phyloP scores from a whole-genome alignment of 53 echinoderm and acorn worm species.

The Zoroaster sp. region DNA sequence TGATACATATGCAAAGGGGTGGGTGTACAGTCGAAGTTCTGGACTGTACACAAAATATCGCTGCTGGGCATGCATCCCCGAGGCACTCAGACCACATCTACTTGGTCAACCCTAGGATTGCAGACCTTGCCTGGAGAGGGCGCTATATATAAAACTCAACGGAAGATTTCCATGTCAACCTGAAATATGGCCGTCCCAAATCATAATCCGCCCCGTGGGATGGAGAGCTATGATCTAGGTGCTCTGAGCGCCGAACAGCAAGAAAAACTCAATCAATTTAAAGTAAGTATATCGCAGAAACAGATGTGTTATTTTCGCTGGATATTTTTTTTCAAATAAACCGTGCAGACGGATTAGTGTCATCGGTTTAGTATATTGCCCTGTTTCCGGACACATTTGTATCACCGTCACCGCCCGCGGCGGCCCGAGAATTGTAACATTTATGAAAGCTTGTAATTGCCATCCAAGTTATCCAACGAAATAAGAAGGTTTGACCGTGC shows the following conservation, averaged over 20 bases:
- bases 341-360: neutral
- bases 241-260: slow-evolving; percentile 97
- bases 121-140: slow-evolving; percentile 32
- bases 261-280: slow-evolving; percentile 97
- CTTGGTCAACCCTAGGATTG: neutral
- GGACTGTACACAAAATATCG: too few species aligned
- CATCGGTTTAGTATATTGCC: neutral
- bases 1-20: too few species aligned
- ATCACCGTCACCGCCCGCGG: too few species aligned
- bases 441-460: too few species aligned
- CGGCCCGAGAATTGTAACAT: too few species aligned
- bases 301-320: neutral
- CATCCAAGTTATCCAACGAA: too few species aligned
- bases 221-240: slow-evolving; percentile 97
- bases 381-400: neutral
- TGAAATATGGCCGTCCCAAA: slow-evolving; percentile 95
- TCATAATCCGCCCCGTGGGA: slow-evolving; percentile 95
- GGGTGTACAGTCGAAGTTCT: too few species aligned
- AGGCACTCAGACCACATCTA: neutral
- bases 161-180: slow-evolving; percentile 58
- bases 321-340: neutral
- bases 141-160: slow-evolving; percentile 3
- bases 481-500: too few species aligned
- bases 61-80: neutral
- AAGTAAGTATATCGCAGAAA: slow-evolving; percentile 59